Evolutionary conservation across 2,888 invertebrate genomes (phyloP).

Genomic region (Euphydryas editha): DNA sequence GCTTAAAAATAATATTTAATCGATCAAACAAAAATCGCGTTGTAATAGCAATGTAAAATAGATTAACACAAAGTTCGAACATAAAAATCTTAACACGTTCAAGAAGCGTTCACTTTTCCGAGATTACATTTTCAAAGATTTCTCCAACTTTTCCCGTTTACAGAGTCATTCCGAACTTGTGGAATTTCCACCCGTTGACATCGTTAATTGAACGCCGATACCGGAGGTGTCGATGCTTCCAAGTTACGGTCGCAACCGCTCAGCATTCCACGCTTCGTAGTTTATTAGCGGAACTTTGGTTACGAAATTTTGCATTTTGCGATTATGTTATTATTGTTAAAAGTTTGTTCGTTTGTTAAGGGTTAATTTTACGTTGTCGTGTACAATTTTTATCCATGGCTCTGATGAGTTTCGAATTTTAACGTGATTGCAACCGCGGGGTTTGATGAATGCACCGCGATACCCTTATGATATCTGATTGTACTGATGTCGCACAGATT

Average conservation of each 20-base stretch:
- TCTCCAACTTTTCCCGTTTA: slow-evolving; percentile 37
- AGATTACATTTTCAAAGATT: slow-evolving; percentile 34
- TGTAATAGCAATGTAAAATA: background rate
- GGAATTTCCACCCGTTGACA: slow-evolving; percentile 45
- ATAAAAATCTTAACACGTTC: slow-evolving; percentile 15
- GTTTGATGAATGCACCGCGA: background rate
- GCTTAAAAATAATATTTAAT: background rate
- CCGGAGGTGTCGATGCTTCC: slow-evolving; percentile 36
- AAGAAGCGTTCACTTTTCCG: slow-evolving; percentile 26
- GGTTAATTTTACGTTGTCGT: slow-evolving; percentile 3
- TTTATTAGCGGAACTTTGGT: slow-evolving; percentile 26
- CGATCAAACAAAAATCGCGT: background rate
- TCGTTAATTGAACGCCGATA: slow-evolving; percentile 49
- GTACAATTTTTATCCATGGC: background rate
- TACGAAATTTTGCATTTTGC: background rate
- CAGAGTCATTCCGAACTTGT: slow-evolving; percentile 37
- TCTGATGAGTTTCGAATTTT: too few species aligned
- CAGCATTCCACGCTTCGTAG: slow-evolving; percentile 35
- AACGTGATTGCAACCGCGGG: too few species aligned
- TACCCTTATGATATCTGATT: background rate
- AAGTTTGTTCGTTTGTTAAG: slow-evolving; percentile 7
- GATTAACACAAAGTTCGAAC: background rate
- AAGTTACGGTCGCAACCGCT: slow-evolving; percentile 41
- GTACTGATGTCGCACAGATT: too few species aligned
- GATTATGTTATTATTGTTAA: slow-evolving; percentile 16